Evolutionary conservation across 2,888 invertebrate genomes (phyloP), one percentile per base, ranked within the genome.

Genomic region (Tolmerus cingulatus): DNA sequence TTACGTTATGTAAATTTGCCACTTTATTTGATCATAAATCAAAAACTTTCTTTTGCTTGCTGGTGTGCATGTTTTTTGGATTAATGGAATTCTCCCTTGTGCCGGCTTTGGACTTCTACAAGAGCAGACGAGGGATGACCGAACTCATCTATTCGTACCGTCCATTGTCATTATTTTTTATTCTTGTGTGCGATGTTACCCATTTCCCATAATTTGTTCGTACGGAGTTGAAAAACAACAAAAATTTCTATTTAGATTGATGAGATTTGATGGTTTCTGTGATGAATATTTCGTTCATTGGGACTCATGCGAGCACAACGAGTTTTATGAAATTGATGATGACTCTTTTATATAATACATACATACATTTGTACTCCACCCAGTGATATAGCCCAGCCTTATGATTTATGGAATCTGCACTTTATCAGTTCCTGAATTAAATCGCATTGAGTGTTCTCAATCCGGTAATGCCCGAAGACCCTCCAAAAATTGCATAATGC

Each of bases 11-110:
- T 51, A 88, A 88, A 88, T 88, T 88, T 74, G 74, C 84, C 88
- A 88, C 88, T 88, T 88, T 87, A 88, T 88, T 88, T 87, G 88
- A 88, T 88, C 88, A 88, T 88, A 88, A 88, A 88, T 88, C 88
- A 88, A 87, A 87, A 88, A 87, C 77, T 84, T 84, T 43, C 84
- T 84, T 79, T 84, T 74, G 40, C 84, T 37, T 66, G 23, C 12
- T 37, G 7, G 19, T 34, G 66, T 84, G 84, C 23, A 40, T 84
- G 27, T 66, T 57, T 46, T 66, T 74, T 84, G 66, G 74, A 66
- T 84, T 84, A 84, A 84, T 84, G 84, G 84, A 84, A 66, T 84
- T 74, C 74, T 84, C 74, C 30, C 37, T 40, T 40, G 43, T 66
- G 27, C 14, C 23, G 30, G 81, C 14, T 81, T n/a, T 34, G 55